These are phyloP conservation scores for Sinocyclocheilus grahami DNA, from an alignment of 2,113 vertebrate species.

Conservation along the genomic window DNA sequence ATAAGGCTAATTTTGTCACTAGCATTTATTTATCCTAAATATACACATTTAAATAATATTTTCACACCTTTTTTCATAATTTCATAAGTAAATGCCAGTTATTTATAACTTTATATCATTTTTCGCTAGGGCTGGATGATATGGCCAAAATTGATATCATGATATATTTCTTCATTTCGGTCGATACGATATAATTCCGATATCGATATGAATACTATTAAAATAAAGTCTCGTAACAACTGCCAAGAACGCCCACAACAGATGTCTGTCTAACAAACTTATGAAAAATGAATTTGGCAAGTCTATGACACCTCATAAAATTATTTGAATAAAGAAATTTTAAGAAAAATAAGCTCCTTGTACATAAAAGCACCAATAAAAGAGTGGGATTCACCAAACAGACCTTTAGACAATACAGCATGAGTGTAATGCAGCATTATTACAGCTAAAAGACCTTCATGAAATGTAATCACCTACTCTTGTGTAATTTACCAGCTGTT, in stretches of 20 bases:
- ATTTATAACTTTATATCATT: background rate
- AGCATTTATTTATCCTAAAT: background rate
- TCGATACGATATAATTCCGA: too few species aligned
- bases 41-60: background rate
- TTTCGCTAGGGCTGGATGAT: too few species aligned
- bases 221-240: too few species aligned
- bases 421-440: slow-evolving; percentile 18
- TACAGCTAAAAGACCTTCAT: slow-evolving; percentile 15
- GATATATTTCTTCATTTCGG: too few species aligned
- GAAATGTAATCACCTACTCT: slow-evolving; percentile 31
- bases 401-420: slow-evolving; percentile 7
- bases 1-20: background rate
- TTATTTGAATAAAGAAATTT: background rate
- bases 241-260: too few species aligned
- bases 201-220: too few species aligned
- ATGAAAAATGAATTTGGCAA: too few species aligned
- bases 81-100: background rate
- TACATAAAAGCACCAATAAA: background rate
- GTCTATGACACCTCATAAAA: too few species aligned
- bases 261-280: too few species aligned
- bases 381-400: background rate
- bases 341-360: background rate
- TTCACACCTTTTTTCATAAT: background rate
- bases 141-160: too few species aligned
- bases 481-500: slow-evolving; percentile 54